phyloP scores from a whole-genome alignment of 1,140 invertebrate genomes.

The Dufourea novaeangliae region DNA sequence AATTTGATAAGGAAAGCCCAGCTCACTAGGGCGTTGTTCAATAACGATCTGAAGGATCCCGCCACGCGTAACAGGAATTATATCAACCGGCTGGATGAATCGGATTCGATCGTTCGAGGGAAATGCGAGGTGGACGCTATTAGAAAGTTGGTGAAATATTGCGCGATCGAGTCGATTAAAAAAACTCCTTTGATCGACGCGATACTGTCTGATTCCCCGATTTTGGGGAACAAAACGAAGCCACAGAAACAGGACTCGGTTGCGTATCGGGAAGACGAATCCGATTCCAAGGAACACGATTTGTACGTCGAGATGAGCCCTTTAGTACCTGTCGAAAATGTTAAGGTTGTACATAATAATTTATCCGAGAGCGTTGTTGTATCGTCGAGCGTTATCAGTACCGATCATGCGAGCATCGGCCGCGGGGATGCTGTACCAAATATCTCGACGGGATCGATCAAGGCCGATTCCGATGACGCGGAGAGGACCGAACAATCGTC shows the following conservation, averaged over 20 bases:
- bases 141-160: conserved; percentile 62
- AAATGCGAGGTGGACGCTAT: conserved; percentile 70
- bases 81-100: conserved; percentile 5
- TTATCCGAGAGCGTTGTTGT: conserved; percentile 3
- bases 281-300: conserved; percentile 68
- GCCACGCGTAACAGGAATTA: conserved; percentile 31
- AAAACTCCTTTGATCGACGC: conserved; percentile 74
- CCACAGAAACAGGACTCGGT: conserved; percentile 40
- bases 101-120: conserved; percentile 75
- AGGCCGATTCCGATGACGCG: neutral
- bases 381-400: no score
- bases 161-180: conserved; percentile 62
- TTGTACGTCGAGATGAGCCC: conserved; percentile 76
- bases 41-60: conserved; percentile 65
- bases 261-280: conserved; percentile 25
- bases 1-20: conserved; percentile 76
- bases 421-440: neutral
- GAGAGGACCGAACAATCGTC: neutral
- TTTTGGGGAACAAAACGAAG: conserved; percentile 66
- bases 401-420: conserved; percentile 28
- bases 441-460: neutral
- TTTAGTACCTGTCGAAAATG: conserved; percentile 57
- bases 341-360: conserved; percentile 36
- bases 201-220: conserved; percentile 74
- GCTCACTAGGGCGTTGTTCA: conserved; percentile 68